Percentiles rank a stretch among this genome's conserved stretches.
Conservation (phyloP, 2,888 invertebrate genomes). For the Nephrotoma appendiculata region DNA sequence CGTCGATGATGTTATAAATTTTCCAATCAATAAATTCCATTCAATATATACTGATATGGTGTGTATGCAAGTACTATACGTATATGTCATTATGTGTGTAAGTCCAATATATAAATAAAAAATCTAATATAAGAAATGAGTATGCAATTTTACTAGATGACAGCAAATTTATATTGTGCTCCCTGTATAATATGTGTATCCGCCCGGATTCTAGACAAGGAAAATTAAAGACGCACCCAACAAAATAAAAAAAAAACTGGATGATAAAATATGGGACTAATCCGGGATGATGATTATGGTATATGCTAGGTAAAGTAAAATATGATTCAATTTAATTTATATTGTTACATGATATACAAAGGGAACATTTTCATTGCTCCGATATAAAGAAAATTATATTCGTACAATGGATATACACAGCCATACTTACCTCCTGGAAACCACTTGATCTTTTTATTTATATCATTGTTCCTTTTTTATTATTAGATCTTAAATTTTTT, state of each 20-base stretch:
- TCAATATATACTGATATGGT: no score
- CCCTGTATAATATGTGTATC: neutral
- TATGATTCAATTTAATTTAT: neutral
- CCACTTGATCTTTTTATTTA: neutral
- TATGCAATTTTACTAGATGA: neutral
- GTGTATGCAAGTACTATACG: no score
- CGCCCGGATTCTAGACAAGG: neutral
- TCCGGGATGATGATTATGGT: neutral
- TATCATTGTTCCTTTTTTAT: neutral
- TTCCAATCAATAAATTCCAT: neutral
- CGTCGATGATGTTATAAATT: neutral
- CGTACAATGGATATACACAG: neutral
- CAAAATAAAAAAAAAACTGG: neutral
- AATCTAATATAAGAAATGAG: neutral
- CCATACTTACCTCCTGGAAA: neutral
- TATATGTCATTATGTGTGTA: neutral
- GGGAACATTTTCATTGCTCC: neutral
- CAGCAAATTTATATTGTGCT: neutral
- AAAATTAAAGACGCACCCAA: neutral
- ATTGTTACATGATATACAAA: neutral
- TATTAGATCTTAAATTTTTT: neutral
- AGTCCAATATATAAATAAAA: neutral
- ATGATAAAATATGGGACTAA: neutral
- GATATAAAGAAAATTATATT: neutral
- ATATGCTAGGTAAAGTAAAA: neutral